phyloP scores from a whole-genome alignment of 2,797 vertebrate species.

The Oreortyx pictus region DNA sequence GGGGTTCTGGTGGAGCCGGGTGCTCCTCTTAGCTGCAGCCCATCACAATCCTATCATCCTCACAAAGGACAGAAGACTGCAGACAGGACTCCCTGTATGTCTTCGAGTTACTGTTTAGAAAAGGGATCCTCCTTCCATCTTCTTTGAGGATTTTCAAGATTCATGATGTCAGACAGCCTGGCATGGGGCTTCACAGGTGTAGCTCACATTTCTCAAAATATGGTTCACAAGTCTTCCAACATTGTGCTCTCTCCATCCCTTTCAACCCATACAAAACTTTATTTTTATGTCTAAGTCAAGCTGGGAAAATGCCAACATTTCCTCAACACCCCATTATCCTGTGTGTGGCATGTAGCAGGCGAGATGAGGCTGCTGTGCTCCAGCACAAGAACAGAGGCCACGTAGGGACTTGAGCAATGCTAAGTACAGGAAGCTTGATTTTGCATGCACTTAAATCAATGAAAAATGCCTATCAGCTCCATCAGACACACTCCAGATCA shows the following conservation, averaged over 20 bases:
- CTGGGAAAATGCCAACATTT: background rate
- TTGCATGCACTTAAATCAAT: slow-evolving; percentile 4
- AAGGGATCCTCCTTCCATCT: background rate
- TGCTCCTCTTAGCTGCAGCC: background rate
- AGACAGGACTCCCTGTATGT: background rate
- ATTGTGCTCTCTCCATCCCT: background rate
- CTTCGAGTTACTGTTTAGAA: background rate
- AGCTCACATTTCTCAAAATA: background rate
- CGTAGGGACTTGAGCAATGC: background rate
- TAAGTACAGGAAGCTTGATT: background rate
- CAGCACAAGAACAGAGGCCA: slow-evolving; percentile 7
- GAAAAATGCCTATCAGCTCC: background rate
- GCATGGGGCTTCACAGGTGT: background rate
- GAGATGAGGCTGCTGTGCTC: background rate
- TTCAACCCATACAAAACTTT: background rate
- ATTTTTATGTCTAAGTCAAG: background rate
- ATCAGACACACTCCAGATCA: background rate
- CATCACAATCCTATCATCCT: background rate
- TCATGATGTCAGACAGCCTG: background rate
- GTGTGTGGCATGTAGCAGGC: background rate
- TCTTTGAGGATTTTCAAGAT: background rate
- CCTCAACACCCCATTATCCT: background rate
- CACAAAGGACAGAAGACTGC: background rate
- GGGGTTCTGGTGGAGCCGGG: background rate
- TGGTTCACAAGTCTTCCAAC: background rate